Percentiles rank a stretch among this genome's conserved stretches.
Conservation (phyloP, 2,888 invertebrate species). For the Uropetala carovei region DNA sequence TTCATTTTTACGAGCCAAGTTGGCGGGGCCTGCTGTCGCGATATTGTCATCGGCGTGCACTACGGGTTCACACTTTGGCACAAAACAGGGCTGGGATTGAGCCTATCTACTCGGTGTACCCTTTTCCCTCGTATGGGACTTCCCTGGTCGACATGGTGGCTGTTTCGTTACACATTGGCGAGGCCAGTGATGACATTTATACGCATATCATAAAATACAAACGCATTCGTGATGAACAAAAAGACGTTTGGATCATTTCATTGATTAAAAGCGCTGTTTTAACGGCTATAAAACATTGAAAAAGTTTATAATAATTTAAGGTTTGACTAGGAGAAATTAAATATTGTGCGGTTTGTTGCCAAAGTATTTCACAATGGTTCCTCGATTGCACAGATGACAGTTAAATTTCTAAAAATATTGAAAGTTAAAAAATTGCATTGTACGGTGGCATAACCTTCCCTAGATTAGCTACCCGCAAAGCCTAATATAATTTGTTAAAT, state of each 20-base stretch:
- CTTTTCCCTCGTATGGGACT: constrained; percentile 45
- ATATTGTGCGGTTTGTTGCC: constrained; percentile 60
- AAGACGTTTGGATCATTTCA: constrained; percentile 54
- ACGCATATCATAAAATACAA: constrained; percentile 55
- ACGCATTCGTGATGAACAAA: constrained; percentile 40
- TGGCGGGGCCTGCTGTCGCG: not conserved
- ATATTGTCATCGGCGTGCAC: constrained; percentile 19
- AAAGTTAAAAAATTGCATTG: constrained; percentile 56
- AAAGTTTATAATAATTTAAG: constrained; percentile 47
- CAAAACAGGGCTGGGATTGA: not conserved
- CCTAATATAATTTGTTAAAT: constrained; percentile 55
- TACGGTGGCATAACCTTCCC: constrained; percentile 53
- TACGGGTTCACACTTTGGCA: not conserved
- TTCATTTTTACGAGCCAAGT: not conserved
- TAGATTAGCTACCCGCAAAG: constrained; percentile 54
- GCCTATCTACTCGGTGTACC: constrained; percentile 34
- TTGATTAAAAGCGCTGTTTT: constrained; percentile 60
- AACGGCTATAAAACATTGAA: constrained; percentile 60
- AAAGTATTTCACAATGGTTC: constrained; percentile 60
- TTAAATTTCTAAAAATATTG: constrained; percentile 45
- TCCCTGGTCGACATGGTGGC: constrained; percentile 46
- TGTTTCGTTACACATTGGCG: constrained; percentile 44
- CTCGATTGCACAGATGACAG: constrained; percentile 56
- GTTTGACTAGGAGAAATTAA: constrained; percentile 58
- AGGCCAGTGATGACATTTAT: constrained; percentile 62